Conservation (phyloP, 1,140 invertebrate genomes). For the Gonatopus flavifemur region DNA sequence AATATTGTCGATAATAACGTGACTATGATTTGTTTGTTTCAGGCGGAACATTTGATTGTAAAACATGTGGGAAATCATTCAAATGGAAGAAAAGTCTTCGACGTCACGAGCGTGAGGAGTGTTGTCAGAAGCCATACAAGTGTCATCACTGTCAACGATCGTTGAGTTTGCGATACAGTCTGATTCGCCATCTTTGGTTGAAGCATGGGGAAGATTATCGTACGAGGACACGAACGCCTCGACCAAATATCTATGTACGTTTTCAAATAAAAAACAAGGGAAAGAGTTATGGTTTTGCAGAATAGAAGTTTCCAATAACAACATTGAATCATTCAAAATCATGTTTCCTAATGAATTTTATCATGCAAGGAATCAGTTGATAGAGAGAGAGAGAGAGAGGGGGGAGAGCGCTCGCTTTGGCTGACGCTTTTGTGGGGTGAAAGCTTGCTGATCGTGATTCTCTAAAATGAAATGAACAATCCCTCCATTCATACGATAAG, state of each 20-base stretch:
- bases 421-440: slow-evolving; percentile 21
- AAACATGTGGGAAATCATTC: slow-evolving; percentile 60
- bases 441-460: neutral
- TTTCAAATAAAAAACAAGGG: too few species aligned
- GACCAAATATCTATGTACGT: too few species aligned
- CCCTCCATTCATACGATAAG: too few species aligned
- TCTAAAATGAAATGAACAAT: neutral
- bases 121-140: too few species aligned
- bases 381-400: neutral
- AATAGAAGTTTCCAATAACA: too few species aligned
- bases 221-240: neutral
- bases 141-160: too few species aligned
- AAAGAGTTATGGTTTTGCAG: too few species aligned
- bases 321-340: too few species aligned
- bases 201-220: slow-evolving; percentile 21
- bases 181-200: slow-evolving; percentile 12
- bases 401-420: slow-evolving; percentile 16
- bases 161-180: too few species aligned
- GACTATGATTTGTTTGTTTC: slow-evolving; percentile 25
- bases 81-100: slow-evolving; percentile 62
- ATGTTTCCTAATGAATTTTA: too few species aligned
- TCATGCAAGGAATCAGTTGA: neutral
- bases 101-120: slow-evolving; percentile 64
- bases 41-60: slow-evolving; percentile 6
- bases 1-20: too few species aligned